Conservation (phyloP, 2,113 vertebrate species). For the Regulus satrapa region DNA sequence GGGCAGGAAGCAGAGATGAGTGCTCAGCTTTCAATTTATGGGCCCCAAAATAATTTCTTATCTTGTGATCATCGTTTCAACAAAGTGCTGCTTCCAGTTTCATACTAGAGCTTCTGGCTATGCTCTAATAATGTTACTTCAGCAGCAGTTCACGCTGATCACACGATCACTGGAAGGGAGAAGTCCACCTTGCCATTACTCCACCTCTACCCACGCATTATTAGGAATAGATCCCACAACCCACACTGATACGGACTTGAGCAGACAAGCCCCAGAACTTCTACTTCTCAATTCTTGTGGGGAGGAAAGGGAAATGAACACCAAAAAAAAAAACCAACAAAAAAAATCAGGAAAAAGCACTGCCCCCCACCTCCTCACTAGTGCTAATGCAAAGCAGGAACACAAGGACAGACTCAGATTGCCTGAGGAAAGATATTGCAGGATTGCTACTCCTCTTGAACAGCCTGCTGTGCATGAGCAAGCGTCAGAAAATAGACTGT, state of each 20-base stretch:
- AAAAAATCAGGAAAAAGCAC: not conserved
- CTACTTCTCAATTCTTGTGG: not conserved
- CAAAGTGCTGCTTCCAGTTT: not conserved
- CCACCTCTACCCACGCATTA: not conserved
- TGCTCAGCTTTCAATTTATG: not conserved
- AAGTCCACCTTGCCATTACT: not conserved
- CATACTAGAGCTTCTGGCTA: not conserved
- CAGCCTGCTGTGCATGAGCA: not conserved
- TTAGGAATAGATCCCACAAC: not conserved
- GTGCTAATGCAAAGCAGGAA: not conserved
- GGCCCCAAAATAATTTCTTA: not conserved
- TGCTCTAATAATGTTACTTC: not conserved
- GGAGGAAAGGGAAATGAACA: rapidly evolving
- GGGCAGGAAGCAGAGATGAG: not conserved
- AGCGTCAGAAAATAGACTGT: not conserved
- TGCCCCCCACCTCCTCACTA: not conserved
- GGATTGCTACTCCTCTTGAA: not conserved
- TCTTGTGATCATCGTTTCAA: not conserved
- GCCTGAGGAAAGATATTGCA: not conserved
- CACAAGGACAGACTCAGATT: not conserved
- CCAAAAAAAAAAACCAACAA: rapidly evolving
- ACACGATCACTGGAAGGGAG: not conserved
- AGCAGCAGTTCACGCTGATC: not conserved
- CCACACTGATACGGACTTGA: not conserved
- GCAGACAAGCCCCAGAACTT: not conserved